Evolutionary conservation across 2,888 invertebrate genomes (phyloP).

Genomic region (Cotesia congregata): DNA sequence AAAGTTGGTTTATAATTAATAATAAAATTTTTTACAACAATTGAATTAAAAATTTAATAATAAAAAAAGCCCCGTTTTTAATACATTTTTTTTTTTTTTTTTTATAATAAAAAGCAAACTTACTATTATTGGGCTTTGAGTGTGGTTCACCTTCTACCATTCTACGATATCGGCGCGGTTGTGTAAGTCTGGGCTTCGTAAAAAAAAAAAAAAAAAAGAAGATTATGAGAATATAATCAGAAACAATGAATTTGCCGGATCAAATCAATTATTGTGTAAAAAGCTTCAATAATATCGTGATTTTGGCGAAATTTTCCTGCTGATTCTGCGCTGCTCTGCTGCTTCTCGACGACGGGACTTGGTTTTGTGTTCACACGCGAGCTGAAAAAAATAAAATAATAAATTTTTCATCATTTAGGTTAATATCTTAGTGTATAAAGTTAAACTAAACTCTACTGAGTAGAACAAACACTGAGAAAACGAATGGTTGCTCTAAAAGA

Average conservation of each 20-base stretch:
- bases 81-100: no score
- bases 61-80: no score
- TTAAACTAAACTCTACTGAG: not conserved
- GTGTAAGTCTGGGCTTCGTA: conserved; percentile 62
- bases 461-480: conserved; percentile 24
- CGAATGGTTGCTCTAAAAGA: conserved; percentile 45
- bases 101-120: conserved; percentile 63
- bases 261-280: conserved; percentile 48
- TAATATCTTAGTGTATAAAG: not conserved
- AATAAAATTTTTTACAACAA: no score
- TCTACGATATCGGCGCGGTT: conserved; percentile 76
- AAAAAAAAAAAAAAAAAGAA: conserved; percentile 42
- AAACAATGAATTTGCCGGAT: conserved; percentile 31
- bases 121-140: conserved; percentile 83
- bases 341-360: conserved; percentile 68
- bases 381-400: conserved; percentile 43
- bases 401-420: not conserved
- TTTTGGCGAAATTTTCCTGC: conserved; percentile 65
- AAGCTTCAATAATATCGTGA: conserved; percentile 47
- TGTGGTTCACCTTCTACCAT: conserved; percentile 92
- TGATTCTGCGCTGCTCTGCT: conserved; percentile 68
- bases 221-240: conserved; percentile 32
- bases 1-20: no score
- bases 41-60: no score
- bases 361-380: conserved; percentile 68